Percentiles rank a stretch among this genome's conserved stretches.
Evolutionary conservation across 2,797 vertebrate species (phyloP).

Genomic region (Eutrigla gurnardus): DNA sequence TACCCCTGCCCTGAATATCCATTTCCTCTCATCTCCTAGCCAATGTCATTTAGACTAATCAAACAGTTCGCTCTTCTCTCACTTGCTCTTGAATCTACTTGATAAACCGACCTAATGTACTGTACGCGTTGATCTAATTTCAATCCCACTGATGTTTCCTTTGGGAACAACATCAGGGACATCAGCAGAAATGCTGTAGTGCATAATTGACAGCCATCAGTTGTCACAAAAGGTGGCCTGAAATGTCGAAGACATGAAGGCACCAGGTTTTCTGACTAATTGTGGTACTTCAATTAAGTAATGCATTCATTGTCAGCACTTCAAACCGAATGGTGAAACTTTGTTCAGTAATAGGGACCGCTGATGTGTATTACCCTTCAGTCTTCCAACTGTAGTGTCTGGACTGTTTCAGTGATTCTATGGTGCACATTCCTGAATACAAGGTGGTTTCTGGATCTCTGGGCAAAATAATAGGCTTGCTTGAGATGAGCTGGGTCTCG

Average conservation of each 20-base stretch:
- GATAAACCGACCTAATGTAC: not conserved
- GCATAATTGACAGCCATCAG: not conserved
- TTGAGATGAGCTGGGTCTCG: too few relatives aligned
- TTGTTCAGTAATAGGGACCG: not conserved
- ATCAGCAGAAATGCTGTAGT: not conserved
- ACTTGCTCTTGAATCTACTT: not conserved
- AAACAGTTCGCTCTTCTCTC: not conserved
- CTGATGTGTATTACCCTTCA: not conserved
- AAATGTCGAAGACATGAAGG: not conserved
- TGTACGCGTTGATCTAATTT: not conserved
- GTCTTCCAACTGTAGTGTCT: not conserved
- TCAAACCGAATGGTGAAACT: not conserved
- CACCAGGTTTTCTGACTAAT: not conserved
- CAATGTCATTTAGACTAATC: slow-evolving; percentile 1
- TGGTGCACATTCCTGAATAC: not conserved
- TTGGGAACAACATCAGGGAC: not conserved
- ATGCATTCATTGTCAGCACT: not conserved
- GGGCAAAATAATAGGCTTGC: not conserved
- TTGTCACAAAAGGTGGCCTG: not conserved
- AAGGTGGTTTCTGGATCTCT: not conserved
- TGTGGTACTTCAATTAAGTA: not conserved
- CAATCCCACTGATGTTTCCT: not conserved
- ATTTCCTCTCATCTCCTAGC: not conserved
- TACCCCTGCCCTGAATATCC: slow-evolving; percentile 13
- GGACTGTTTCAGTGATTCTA: not conserved